A percentile compares a stretch with the other conserved stretches of the same genome.
Evolutionary conservation across 2,797 vertebrate species (phyloP).

Genomic region (Clarias fuscus): DNA sequence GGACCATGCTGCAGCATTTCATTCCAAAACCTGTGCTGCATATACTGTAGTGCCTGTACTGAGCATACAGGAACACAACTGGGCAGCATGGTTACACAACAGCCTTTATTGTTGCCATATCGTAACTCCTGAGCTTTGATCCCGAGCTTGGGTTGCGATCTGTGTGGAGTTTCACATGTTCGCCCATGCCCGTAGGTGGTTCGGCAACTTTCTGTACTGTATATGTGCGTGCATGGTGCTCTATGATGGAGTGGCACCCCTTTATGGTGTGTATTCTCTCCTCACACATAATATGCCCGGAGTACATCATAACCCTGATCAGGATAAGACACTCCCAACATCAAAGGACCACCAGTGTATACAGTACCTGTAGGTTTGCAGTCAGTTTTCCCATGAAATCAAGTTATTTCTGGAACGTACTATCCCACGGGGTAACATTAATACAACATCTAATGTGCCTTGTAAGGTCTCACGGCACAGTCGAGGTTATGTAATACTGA

Average conservation of each 20-base stretch:
- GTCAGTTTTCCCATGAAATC: neutral
- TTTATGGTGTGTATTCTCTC: neutral
- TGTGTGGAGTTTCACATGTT: neutral
- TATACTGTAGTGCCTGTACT: no score
- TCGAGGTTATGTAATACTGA: neutral
- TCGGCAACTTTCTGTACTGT: neutral
- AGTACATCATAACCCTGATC: neutral
- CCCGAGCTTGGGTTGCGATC: neutral
- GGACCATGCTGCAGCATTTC: no score
- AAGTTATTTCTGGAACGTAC: neutral
- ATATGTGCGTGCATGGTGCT: neutral
- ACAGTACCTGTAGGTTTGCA: neutral
- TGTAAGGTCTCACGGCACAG: neutral
- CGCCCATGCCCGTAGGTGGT: neutral
- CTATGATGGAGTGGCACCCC: no score
- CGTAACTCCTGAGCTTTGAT: neutral
- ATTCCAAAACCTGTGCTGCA: no score
- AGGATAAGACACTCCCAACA: neutral
- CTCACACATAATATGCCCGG: neutral
- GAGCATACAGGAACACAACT: neutral
- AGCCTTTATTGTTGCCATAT: neutral
- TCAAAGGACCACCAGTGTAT: neutral
- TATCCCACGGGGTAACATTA: neutral
- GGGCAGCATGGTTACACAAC: neutral
- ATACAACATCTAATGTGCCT: neutral